A percentile compares a stretch with the other conserved stretches of the same genome.
These are phyloP conservation scores for Petrolisthes cinctipes DNA, from an alignment of 2,888 invertebrate species.

Conservation along the genomic window DNA sequence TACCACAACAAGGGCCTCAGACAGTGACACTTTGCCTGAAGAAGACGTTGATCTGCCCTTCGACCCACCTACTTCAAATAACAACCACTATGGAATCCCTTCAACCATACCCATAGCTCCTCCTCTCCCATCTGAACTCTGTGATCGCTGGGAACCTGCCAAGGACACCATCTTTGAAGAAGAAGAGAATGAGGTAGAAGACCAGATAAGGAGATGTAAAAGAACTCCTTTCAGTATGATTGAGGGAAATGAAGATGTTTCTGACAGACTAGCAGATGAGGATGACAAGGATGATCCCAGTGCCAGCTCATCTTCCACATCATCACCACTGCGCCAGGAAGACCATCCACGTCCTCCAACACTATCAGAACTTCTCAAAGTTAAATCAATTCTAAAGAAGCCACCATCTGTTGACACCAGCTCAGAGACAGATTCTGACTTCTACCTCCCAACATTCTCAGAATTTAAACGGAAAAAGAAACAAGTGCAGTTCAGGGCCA, in stretches of 20 bases:
- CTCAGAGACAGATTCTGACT: slow-evolving; percentile 66
- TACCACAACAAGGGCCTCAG: slow-evolving; percentile 46
- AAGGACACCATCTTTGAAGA: slow-evolving; percentile 61
- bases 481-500: slow-evolving; percentile 50
- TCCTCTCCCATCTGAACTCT: background rate
- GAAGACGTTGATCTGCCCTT: slow-evolving; percentile 51
- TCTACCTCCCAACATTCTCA: slow-evolving; percentile 51
- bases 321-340: slow-evolving; percentile 41
- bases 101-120: background rate
- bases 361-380: slow-evolving; percentile 65
- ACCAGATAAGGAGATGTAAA: background rate
- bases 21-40: slow-evolving; percentile 53
- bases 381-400: slow-evolving; percentile 75
- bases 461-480: slow-evolving; percentile 57
- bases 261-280: slow-evolving; percentile 44
- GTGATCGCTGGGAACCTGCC: slow-evolving; percentile 39
- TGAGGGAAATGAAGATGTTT: slow-evolving; percentile 40
- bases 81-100: background rate
- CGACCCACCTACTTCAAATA: slow-evolving; percentile 30
- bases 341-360: slow-evolving; percentile 53
- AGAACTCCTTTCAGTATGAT: background rate
- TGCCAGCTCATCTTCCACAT: slow-evolving; percentile 40
- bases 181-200: slow-evolving; percentile 38
- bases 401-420: slow-evolving; percentile 67
- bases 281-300: slow-evolving; percentile 42